These are phyloP conservation scores for Plectrocnemia conspersa DNA, from an alignment of 1,140 invertebrate species.

Conservation along the genomic window DNA sequence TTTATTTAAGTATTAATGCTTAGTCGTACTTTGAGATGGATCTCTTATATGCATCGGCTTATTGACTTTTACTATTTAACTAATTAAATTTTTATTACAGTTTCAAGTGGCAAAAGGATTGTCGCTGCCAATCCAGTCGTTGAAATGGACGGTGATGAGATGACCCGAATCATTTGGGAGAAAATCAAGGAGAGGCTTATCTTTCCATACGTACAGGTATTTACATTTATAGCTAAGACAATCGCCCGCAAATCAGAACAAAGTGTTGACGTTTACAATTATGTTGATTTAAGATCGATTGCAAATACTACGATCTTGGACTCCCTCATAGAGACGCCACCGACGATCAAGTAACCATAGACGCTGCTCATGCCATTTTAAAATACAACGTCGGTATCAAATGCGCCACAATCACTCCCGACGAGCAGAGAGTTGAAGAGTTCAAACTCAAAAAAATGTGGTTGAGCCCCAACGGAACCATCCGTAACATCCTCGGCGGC, in stretches of 20 bases:
- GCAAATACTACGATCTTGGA: conserved; percentile 80
- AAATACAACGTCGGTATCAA: conserved; percentile 92
- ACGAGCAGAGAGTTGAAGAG: conserved; percentile 85
- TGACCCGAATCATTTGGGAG: conserved; percentile 85
- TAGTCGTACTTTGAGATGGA: background rate
- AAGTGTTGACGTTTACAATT: background rate
- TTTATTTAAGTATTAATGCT: no score
- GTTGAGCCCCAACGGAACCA: conserved; percentile 86
- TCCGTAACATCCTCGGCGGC: conserved; percentile 85
- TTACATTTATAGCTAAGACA: background rate
- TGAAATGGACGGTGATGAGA: conserved; percentile 91
- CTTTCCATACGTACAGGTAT: conserved; percentile 80
- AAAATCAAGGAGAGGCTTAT: conserved; percentile 85
- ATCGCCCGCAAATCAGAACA: no score
- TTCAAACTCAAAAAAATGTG: conserved; percentile 93
- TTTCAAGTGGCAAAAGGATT: conserved; percentile 57
- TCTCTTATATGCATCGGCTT: background rate
- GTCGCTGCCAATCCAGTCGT: conserved; percentile 71
- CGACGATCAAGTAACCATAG: conserved; percentile 83
- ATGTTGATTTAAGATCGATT: conserved; percentile 57
- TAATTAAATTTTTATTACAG: no score
- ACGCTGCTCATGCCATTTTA: conserved; percentile 78
- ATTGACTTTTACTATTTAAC: conserved; percentile 29
- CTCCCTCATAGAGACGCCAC: conserved; percentile 80
- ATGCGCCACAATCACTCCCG: conserved; percentile 87